Evolutionary conservation across 1,140 invertebrate species (phyloP), one percentile per base, ranked within the genome.

Genomic region (Drosophila pectinifera): DNA sequence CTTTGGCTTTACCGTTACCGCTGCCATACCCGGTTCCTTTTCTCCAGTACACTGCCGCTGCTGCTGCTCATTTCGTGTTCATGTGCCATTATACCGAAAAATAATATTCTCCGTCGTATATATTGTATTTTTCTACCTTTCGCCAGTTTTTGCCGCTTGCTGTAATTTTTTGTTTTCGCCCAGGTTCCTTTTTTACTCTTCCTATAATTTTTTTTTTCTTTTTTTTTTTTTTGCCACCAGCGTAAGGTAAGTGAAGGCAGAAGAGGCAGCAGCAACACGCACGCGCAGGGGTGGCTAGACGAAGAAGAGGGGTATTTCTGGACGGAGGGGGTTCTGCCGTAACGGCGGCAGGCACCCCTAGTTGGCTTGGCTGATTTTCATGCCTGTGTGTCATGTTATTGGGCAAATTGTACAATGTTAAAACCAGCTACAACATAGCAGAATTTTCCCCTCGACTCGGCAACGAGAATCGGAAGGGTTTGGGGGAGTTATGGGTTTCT

Each of bases 71-170:
- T 89, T 88, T 88, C 83, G 83, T 88, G 83, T 88, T 88, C 79
- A 88, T 88, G 84, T 89, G 84, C 83, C 79, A 88, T 88, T 88
- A 88, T 88, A 88, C 83, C 67, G 55, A 88, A 88, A 86, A 89
- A 88, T 86, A 86, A 88, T 88, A 88, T 88, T 88, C 83, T 70
- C 80, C 53, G 20, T 41, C 42, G 42, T 39, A 63, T 43, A 55
- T 41, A 51, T 70, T 70, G 45, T 65, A 58, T 36, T 72, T 59
- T 77, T 59, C 49, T 73, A 51, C 64, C 64, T 65, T 62, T 68
- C 59, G 26, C 64, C 65, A 84, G 55, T 83, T 83, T 64, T 83
- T 77, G 67, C 73, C 78, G 79, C 73, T 81, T 77, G 63, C 59
- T 76, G 61, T 84, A 69, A 55, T 51, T 68, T 67, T 86, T 67